Evolutionary conservation across 2,113 vertebrate genomes (phyloP).

Genomic region (Mus spicilegus): DNA sequence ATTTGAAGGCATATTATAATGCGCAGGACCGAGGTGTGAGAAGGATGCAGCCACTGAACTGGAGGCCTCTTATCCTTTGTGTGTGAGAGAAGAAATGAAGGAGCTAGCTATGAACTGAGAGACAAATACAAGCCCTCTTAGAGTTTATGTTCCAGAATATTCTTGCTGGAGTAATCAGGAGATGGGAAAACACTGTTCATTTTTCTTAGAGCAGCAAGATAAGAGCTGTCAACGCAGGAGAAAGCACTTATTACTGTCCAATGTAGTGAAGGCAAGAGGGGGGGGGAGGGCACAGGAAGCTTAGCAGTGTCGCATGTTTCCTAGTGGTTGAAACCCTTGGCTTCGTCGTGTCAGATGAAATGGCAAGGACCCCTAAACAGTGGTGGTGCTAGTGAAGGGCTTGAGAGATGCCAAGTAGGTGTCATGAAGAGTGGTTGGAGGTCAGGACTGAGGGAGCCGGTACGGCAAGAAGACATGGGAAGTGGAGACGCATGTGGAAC

Average conservation of each 20-base stretch:
- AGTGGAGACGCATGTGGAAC: background rate
- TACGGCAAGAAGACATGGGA: background rate
- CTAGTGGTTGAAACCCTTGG: background rate
- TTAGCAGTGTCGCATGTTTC: background rate
- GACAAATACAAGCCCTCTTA: background rate
- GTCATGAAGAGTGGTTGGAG: background rate
- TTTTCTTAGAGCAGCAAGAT: background rate
- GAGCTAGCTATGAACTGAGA: background rate
- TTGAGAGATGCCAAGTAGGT: background rate
- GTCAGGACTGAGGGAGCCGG: background rate
- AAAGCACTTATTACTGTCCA: background rate
- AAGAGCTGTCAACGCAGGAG: background rate
- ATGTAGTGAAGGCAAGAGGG: background rate
- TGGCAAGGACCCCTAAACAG: background rate
- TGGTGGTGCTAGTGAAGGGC: background rate
- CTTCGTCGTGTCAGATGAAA: background rate
- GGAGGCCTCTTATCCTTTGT: background rate
- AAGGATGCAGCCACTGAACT: background rate
- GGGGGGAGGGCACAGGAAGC: background rate
- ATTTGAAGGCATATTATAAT: background rate
- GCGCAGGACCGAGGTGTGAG: background rate
- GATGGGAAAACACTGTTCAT: background rate
- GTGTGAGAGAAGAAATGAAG: background rate
- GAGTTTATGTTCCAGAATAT: slow-evolving; percentile 3
- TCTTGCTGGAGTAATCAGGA: background rate